Evolutionary conservation across 1,140 invertebrate species (phyloP), one percentile per base, ranked within the genome.

Genomic region (Bombus sylvicola): DNA sequence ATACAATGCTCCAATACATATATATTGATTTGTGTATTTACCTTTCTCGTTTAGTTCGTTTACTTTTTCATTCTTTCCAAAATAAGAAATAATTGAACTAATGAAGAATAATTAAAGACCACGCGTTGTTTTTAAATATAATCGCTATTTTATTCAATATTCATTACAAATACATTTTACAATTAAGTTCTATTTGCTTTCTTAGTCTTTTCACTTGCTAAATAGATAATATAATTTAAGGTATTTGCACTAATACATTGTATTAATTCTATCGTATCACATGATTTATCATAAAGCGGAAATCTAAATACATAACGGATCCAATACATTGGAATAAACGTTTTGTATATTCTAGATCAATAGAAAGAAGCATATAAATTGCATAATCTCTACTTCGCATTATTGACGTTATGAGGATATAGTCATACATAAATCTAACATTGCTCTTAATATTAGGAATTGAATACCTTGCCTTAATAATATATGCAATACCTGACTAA

Each of bases 1-100:
- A 78, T 90, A 83, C 72, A 76, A 89, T 89, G 69, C 90, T 90
- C 82, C 84, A 91, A 79, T 73, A 83, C 43, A 43, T 80, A 80
- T 62, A 77, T 37, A 86, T 41, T 77, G 89, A 83, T 88, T 90
- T 86, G 62, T 85, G 39, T 80, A 71, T 86, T 81, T 59, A 81
- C 62, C 66, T 77, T 43, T 84, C 62, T 83, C 2, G 39, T 72
- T 80, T 43, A 59, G 25, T 72, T 74, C 3, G 1, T 69, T 31
- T 47, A 2, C 43, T 59, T 79, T 43, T 31, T 53, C 8, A 53
- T 80, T 34, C 5, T n/a, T 71, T 77, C 37, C 4, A 37, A 68
- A 74, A 37, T 31, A 79, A 77, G 18, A 47, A 34, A n/a, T n/a
- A 64, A 25, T 62, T 18, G 1, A 39, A 41, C 28, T 81, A 72